Evolutionary conservation across 2,797 vertebrate species (phyloP), one percentile per base, ranked within the genome.

Genomic region (Garrulus glandarius): DNA sequence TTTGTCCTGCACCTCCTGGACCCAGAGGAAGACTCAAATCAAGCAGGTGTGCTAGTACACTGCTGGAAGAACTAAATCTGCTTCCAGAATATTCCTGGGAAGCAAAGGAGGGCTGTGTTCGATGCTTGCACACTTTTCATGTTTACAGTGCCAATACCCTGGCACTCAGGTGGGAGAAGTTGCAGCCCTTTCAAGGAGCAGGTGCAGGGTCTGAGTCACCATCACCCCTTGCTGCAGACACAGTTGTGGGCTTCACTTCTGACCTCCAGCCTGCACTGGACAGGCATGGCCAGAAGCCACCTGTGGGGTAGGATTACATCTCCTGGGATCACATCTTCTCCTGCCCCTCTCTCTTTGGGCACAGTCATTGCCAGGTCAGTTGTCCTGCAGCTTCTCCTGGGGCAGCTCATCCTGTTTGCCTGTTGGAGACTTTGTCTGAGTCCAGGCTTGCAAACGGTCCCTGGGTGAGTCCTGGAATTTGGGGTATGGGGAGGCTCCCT

Each of bases 221-320:
- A 8, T 16, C 21, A 9, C 15, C 13, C 29, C 17, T 44, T 6
- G 0, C 47, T 61, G 15, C 21, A 3, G 15, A 12, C 1, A 0
- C 27, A 21, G 9, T 2, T 47, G 32, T 13, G 15, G 26, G 20
- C 22, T 60, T 59, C 22, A 21, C 11, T 30, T 75, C 44, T 50
- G 53, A 37, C 27, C 30, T 77, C n/a, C 18, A 30, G 60, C 37
- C 47, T 52, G 56, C 2, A 1, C 67, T 26, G 36, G 41, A 5
- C 5, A 11, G 67, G 29, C 34, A 27, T 1, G 5, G 55, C 41
- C 4, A 7, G 41, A 29, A 43, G 32, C 32, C 46, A 64, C 7
- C 5, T 13, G 30, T 20, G 1, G 59, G 44, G 22, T 52, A 47
- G 43, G 64, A 19, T 63, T 76, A 9, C 27, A 15, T 37, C 23